Evolutionary conservation across 2,797 vertebrate genomes (phyloP), one percentile per base, ranked within the genome.

Genomic region (Otus scops): DNA sequence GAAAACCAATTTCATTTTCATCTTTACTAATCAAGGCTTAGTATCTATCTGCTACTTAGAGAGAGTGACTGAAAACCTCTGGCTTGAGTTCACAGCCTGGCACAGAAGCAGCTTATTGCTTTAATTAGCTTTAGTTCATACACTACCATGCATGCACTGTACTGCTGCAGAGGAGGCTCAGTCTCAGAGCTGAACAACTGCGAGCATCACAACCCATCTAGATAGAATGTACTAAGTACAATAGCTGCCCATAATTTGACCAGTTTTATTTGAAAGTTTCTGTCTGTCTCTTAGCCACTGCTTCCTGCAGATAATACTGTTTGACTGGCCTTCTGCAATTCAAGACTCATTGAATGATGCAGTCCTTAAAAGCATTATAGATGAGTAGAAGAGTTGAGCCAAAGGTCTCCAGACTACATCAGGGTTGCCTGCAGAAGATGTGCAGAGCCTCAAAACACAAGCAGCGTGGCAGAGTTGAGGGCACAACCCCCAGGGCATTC

Each of bases 71-170:
- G 91, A 75, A 94, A 96, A 85, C 63, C 65, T 67, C 77, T 70
- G 39, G 88, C 83, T 77, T 81, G 36, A 51, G 36, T 69, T 93
- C 92, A 90, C 28, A 90, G 77, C 65, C 91, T 92, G 88, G 67
- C 80, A 92, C 27, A 92, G 89, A 70, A 90, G 83, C 85, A 87
- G 80, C 77, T 85, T 86, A 88, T 45, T 93, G 71, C 26, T 38
- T 54, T 93, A 93, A 91, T 90, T 90, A 91, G 87, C 65, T 92
- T 79, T 94, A 84, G 85, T 73, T 86, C 85, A 65, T 71, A 84
- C 36, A n/a, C 50, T 79, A 43, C 38, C 74, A 92, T 9, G 21
- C 70, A 45, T 63, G 38, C 67, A 85, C 32, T 74, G 45, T 63
- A 56, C 11, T 65, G 61, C 50, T 76, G 51, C 32, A 70, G 47